These are phyloP conservation scores for Tachina lurida DNA, from an alignment of 2,888 invertebrate genomes.

Conservation along the genomic window DNA sequence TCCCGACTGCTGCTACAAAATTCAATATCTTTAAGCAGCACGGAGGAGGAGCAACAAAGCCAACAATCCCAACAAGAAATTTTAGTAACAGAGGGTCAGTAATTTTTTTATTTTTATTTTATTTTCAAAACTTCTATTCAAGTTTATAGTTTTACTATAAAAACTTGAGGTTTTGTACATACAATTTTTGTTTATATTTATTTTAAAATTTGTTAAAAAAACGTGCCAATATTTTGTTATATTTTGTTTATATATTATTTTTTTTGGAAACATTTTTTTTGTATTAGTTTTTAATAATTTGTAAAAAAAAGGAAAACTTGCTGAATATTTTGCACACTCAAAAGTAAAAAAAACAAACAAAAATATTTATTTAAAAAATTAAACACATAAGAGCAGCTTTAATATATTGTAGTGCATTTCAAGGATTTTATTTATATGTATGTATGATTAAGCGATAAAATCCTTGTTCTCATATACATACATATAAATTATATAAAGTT, in stretches of 20 bases:
- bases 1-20: constrained; percentile 62
- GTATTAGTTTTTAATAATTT: constrained; percentile 31
- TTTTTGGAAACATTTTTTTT: constrained; percentile 1
- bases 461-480: constrained; percentile 31
- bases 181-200: constrained; percentile 20
- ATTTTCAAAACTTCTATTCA: not conserved
- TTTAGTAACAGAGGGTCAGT: constrained; percentile 65
- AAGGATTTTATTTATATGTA: constrained; percentile 33
- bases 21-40: constrained; percentile 65
- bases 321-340: constrained; percentile 63
- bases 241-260: constrained; percentile 27
- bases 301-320: constrained; percentile 46
- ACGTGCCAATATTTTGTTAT: constrained; percentile 63
- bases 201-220: constrained; percentile 46
- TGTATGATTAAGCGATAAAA: constrained; percentile 2
- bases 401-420: constrained; percentile 52
- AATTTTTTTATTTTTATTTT: constrained; percentile 20
- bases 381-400: constrained; percentile 67
- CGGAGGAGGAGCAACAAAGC: constrained; percentile 52
- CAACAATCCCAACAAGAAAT: constrained; percentile 49
- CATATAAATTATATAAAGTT: not conserved
- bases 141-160: constrained; percentile 7
- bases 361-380: constrained; percentile 6
- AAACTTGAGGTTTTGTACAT: constrained; percentile 5
- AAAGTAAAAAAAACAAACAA: constrained; percentile 20